These are phyloP conservation scores for Diachasmimorpha longicaudata DNA, from an alignment of 1,140 invertebrate genomes.

Conservation along the genomic window DNA sequence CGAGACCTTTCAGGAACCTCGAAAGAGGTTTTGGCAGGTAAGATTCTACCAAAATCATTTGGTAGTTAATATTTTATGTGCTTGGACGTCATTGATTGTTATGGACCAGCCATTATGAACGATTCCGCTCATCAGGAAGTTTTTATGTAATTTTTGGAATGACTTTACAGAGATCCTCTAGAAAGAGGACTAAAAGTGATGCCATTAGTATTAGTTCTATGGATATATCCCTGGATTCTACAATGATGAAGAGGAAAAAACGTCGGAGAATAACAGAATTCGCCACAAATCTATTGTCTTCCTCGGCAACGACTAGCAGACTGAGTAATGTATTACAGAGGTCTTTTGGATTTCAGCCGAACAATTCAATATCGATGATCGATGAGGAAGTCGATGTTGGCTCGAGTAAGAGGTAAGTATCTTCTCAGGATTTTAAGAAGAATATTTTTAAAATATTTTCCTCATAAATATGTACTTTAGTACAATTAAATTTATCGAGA, in stretches of 20 bases:
- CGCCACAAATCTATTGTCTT: conserved; percentile 50
- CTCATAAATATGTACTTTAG: no score
- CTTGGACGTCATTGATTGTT: no score
- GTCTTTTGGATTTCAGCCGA: conserved; percentile 43
- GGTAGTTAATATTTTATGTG: not conserved
- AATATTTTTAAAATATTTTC: no score
- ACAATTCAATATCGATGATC: conserved; percentile 42
- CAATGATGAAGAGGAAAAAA: conserved; percentile 50
- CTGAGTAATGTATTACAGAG: conserved; percentile 43
- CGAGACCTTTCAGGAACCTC: conserved; percentile 53
- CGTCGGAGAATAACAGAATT: conserved; percentile 54
- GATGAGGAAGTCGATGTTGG: conserved; percentile 38
- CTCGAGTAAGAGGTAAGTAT: conserved; percentile 37
- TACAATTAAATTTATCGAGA: no score
- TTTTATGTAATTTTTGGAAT: not conserved
- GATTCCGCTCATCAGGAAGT: not conserved
- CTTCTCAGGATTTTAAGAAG: not conserved
- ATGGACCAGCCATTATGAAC: not conserved
- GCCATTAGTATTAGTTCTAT: conserved; percentile 52
- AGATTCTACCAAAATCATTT: conserved; percentile 16
- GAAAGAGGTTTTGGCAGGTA: conserved; percentile 56
- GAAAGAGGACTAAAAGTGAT: conserved; percentile 55
- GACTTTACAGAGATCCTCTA: conserved; percentile 49
- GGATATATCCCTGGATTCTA: conserved; percentile 52
- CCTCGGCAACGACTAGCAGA: conserved; percentile 35